Evolutionary conservation across 2,888 invertebrate genomes (phyloP), one percentile per base, ranked within the genome.

Genomic region (Brenthis daphne): DNA sequence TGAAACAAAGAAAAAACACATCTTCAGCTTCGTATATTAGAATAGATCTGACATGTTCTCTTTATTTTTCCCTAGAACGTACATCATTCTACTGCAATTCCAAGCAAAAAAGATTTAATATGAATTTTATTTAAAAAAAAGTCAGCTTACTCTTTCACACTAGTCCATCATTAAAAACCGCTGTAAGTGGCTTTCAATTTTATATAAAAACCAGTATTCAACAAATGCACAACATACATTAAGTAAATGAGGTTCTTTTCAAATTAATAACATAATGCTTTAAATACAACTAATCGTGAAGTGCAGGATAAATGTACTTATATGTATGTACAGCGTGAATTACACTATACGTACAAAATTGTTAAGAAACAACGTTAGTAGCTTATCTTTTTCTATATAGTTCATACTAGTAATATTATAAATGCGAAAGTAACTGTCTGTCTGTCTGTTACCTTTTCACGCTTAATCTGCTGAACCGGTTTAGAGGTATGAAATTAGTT

Each of bases 211-310:
- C 43, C 29, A 51, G 50, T 68, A 70, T 68, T 64, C 47, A 63
- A 64, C 65, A 71, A 61, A 57, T 66, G 71, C 68, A 57, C 47
- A 68, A 58, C 66, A 68, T 65, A 65, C 72, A 73, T 73, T 73
- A 73, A 68, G 64, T 73, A 70, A 73, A 73, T 73, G 68, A 73
- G 70, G 24, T 67, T 72, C 67, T 64, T 68, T 58, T 63, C 56
- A 68, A 57, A 64, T 68, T 55, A 68, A 58, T 68, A 65, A 65
- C 48, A 67, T 67, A 67, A 50, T 63, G 37, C 16, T 43, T 43
- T 37, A 6, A 37, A 56, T 63, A 29, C 61, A 58, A 58, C 60
- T 67, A 63, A 63, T 47, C 57, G 55, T 33, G 43, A 67, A 67
- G 37, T 61, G n/a, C 55, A 24, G 50, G 14, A 13, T 65, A 47